Evolutionary conservation across 1,140 invertebrate genomes (phyloP).

Genomic region (Heliothis virescens): DNA sequence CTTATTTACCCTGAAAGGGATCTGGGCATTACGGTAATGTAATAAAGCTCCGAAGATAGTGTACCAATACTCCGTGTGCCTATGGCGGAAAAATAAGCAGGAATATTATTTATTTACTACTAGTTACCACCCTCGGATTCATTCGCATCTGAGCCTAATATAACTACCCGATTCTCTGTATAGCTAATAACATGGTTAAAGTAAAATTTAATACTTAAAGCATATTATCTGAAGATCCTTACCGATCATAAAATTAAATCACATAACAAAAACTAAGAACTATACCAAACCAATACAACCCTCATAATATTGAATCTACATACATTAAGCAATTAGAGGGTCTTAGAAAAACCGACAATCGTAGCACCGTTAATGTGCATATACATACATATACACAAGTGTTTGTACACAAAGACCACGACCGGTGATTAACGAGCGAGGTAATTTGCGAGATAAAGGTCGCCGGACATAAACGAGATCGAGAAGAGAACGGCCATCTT

Average conservation of each 20-base stretch:
- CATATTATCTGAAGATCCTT: too few species aligned
- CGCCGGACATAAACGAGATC: constrained; percentile 44
- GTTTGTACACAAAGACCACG: constrained; percentile 13
- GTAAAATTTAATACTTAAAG: too few species aligned
- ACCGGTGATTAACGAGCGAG: constrained; percentile 58
- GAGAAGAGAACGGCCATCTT: constrained; percentile 39
- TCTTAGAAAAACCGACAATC: constrained; percentile 11
- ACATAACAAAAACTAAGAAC: too few species aligned
- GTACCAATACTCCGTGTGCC: not conserved
- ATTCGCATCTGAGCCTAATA: too few species aligned
- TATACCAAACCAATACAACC: not conserved
- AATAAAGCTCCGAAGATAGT: not conserved
- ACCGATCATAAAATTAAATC: too few species aligned
- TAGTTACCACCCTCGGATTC: too few species aligned
- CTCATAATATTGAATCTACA: not conserved
- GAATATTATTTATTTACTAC: too few species aligned
- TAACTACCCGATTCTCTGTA: too few species aligned
- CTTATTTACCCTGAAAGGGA: constrained; percentile 2
- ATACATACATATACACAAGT: not conserved
- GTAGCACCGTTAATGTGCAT: not conserved
- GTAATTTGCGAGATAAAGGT: constrained; percentile 55
- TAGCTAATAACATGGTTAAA: too few species aligned
- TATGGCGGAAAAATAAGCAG: too few species aligned
- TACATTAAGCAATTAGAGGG: constrained; percentile 5
- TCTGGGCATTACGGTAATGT: constrained; percentile 4